Evolutionary conservation across 2,797 vertebrate genomes (phyloP).

Genomic region (Notolabrus celidotus): DNA sequence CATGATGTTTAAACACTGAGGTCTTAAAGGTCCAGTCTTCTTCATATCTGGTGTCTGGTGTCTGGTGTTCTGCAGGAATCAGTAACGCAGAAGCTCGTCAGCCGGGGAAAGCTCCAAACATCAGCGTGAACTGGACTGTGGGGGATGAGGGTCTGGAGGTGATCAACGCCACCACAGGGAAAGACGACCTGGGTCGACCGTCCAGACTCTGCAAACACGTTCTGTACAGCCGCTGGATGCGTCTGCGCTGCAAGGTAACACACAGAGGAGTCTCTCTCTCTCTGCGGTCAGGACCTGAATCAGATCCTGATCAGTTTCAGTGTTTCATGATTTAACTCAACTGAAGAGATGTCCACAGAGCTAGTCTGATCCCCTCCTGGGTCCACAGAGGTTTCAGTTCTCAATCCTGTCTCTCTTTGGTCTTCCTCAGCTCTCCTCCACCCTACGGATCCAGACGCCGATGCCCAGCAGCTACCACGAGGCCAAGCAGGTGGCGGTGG

Average conservation of each 20-base stretch:
- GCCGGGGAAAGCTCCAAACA: slow-evolving; percentile 94
- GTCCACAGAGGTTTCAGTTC: too few relatives aligned
- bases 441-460: slow-evolving; percentile 82
- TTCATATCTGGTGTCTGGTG: not conserved
- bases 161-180: slow-evolving; percentile 94
- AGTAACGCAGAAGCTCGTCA: slow-evolving; percentile 94
- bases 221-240: slow-evolving; percentile 91
- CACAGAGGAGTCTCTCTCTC: too few relatives aligned
- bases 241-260: slow-evolving; percentile 90
- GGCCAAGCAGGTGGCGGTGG: slow-evolving; percentile 89
- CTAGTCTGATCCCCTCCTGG: too few relatives aligned
- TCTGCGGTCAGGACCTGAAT: too few relatives aligned
- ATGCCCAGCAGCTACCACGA: slow-evolving; percentile 90
- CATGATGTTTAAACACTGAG: not conserved
- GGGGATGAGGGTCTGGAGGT: slow-evolving; percentile 90
- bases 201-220: slow-evolving; percentile 94
- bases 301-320: too few relatives aligned
- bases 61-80: slow-evolving; percentile 84
- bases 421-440: slow-evolving; percentile 83
- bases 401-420: too few relatives aligned
- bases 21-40: too few relatives aligned
- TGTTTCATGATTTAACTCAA: too few relatives aligned
- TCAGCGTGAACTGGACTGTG: slow-evolving; percentile 95
- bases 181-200: slow-evolving; percentile 91
- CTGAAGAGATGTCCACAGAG: too few relatives aligned